These are phyloP conservation scores for Hemitrygon akajei DNA, from an alignment of 2,797 vertebrate species.

Conservation along the genomic window DNA sequence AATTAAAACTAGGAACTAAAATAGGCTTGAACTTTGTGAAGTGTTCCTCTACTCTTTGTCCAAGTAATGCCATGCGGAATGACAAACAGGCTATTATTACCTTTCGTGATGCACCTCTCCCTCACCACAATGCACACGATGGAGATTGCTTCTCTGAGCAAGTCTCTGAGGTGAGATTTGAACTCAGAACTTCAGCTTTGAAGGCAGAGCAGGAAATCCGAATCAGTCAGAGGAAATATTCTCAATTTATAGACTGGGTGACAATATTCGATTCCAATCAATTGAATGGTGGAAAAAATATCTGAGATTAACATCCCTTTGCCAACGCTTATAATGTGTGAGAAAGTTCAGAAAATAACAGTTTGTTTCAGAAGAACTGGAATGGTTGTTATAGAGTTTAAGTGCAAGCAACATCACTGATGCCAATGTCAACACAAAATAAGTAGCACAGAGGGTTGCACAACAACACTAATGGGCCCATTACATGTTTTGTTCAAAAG, in stretches of 20 bases:
- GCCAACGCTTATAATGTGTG: neutral
- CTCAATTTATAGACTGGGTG: neutral
- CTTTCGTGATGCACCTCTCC: no score
- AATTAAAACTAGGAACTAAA: no score
- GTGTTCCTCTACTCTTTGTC: no score
- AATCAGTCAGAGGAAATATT: neutral
- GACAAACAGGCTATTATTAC: no score
- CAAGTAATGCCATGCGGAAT: no score
- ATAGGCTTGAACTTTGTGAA: no score
- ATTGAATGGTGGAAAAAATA: neutral
- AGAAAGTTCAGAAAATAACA: neutral
- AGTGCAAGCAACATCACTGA: neutral
- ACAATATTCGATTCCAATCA: neutral
- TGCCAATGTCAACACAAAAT: neutral
- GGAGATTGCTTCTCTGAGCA: no score
- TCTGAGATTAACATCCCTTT: neutral
- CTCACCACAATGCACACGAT: no score
- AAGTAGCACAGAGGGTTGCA: neutral
- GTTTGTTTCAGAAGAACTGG: neutral
- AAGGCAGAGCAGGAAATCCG: no score
- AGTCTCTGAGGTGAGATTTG: no score
- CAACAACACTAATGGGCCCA: neutral
- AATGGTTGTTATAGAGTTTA: neutral
- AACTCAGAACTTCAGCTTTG: no score
- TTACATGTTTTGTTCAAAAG: slow-evolving; percentile 13